phyloP scores from a whole-genome alignment of 2,113 vertebrate species.

The Cynopterus brachyotis region DNA sequence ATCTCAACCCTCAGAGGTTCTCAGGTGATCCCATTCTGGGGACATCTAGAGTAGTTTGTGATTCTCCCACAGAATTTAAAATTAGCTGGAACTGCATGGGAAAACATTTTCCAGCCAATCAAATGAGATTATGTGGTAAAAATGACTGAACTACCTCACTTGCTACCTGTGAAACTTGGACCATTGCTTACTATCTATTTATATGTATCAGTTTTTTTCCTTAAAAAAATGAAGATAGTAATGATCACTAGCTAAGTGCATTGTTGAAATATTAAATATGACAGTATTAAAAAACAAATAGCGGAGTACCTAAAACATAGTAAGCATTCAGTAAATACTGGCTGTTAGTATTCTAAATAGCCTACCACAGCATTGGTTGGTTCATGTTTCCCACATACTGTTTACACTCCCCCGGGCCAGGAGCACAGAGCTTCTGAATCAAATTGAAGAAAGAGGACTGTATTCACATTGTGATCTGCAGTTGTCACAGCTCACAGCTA shows the following conservation, averaged over 20 bases:
- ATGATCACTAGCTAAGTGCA: neutral
- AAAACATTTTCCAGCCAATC: neutral
- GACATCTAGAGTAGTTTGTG: neutral
- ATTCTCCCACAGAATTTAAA: slow-evolving; percentile 9
- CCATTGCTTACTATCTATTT: neutral
- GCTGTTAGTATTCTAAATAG: neutral
- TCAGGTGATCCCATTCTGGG: neutral
- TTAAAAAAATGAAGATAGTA: slow-evolving; percentile 13
- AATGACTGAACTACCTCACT: neutral
- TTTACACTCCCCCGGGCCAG: neutral
- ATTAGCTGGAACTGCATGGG: neutral
- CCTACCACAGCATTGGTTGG: neutral
- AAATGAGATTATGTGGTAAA: neutral
- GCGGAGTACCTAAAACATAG: neutral
- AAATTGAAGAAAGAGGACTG: neutral
- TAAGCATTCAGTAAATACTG: neutral
- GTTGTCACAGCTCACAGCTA: neutral
- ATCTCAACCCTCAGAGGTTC: neutral
- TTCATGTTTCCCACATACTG: neutral
- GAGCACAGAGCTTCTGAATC: neutral
- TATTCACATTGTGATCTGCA: neutral
- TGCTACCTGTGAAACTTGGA: neutral
- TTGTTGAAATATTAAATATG: neutral
- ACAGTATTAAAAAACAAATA: neutral
- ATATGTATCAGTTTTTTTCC: neutral